These are phyloP conservation scores for Lochmaea capreae DNA, from an alignment of 2,888 invertebrate genomes.

Conservation along the genomic window DNA sequence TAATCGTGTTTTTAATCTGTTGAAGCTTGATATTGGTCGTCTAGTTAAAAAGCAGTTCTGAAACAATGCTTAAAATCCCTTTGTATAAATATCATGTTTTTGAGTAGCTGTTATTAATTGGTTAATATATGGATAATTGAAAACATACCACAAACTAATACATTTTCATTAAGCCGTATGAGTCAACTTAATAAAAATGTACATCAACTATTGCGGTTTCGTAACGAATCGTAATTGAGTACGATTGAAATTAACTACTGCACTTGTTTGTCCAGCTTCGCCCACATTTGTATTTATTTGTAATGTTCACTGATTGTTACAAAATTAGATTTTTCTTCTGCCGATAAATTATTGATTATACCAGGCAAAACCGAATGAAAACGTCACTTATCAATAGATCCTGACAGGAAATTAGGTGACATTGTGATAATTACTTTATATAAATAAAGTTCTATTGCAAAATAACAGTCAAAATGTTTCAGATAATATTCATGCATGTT, in stretches of 20 bases:
- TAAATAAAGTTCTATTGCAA: background rate
- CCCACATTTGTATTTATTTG: conserved; percentile 5
- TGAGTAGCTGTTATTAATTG: background rate
- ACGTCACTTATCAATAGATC: background rate
- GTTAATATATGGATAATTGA: background rate
- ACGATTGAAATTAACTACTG: background rate
- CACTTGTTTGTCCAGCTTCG: background rate
- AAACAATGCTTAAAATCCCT: too few species aligned
- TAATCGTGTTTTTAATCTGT: too few species aligned
- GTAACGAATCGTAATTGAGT: background rate
- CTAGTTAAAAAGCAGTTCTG: too few species aligned
- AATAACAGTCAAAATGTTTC: too few species aligned
- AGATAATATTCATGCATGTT: too few species aligned
- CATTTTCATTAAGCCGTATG: background rate
- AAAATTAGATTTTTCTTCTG: background rate
- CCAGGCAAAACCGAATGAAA: background rate
- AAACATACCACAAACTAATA: background rate
- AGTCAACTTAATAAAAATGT: background rate
- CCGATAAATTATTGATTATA: background rate
- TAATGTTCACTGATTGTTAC: background rate
- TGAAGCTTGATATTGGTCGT: too few species aligned
- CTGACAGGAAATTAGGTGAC: background rate
- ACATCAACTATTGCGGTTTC: background rate
- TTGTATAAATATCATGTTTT: too few species aligned
- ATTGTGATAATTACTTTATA: background rate